Base-by-base conservation (phyloP, 2,797 vertebrate species). In the Hafferia zeledoni region DNA sequence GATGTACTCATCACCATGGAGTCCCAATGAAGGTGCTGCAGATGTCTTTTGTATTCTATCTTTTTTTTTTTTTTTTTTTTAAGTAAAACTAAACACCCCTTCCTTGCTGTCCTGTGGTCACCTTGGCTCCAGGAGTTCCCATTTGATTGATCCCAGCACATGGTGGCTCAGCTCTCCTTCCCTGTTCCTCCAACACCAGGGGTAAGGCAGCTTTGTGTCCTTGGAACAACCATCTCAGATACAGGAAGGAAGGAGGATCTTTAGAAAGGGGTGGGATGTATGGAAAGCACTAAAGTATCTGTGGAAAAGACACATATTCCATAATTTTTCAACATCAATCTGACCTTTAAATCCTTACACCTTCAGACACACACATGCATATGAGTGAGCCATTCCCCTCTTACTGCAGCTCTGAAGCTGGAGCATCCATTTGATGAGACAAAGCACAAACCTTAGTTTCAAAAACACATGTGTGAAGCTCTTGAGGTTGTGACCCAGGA, bases 361-460 rank as follows among this genome's bases (percentile, higher is more conserved):
- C 35, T n/a, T 50, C 43, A 65, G 37, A 27, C 50, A 59, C 47
- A 52, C 41, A 17, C 43, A 4, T 22, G 44, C 10, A 24, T 1
- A 11, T 7, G 5, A 35, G 35, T 16, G 20, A 76, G 31, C n/a
- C 20, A 4, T 72, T 69, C 56, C 27, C 39, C 46, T 43, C 64
- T 84, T 59, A 56, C 68, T 24, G 37, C 63, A 67, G 71, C 77
- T 95, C 84, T 75, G 92, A 89, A 94, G 80, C 69, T 55, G 67
- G 18, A 83, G 43, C 44, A 30, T 44, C 59, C 30, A 10, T 95
- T 80, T 59, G 37, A 64, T 63, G 88, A 85, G 87, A 74, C 61
- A 94, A 97, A 80, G 84, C 71, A 61, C 83, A 83, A 88, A 37
- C 47, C 44, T 83, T 28, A 75, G 91, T 94, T 96, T 95, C 83